Percentiles rank a stretch among this genome's conserved stretches.
These are phyloP conservation scores for Samia ricini DNA, from an alignment of 1,140 invertebrate species.

Conservation along the genomic window DNA sequence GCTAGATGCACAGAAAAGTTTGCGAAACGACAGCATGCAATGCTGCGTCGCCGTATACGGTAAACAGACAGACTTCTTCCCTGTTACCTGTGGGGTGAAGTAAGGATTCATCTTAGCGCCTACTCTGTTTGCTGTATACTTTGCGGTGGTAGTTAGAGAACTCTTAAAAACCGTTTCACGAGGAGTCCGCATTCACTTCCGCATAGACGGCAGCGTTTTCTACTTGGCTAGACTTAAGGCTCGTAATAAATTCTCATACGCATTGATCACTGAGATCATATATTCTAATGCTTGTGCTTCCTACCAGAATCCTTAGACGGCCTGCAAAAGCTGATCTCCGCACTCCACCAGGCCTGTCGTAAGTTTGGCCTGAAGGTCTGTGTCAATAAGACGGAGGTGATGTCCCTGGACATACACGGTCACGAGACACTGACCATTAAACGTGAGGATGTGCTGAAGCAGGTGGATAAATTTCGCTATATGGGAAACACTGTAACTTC, in stretches of 20 bases:
- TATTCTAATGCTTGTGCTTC: too few species aligned
- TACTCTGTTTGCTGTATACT: conserved; percentile 27
- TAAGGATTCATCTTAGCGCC: conserved; percentile 25
- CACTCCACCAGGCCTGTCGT: too few species aligned
- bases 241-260: conserved; percentile 20
- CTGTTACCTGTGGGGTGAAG: conserved; percentile 20
- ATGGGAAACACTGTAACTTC: too few species aligned
- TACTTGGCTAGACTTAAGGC: conserved; percentile 23
- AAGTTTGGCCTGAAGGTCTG: too few species aligned
- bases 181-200: conserved; percentile 17
- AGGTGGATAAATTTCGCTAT: too few species aligned
- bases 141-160: conserved; percentile 24
- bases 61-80: conserved; percentile 24
- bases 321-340: too few species aligned
- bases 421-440: too few species aligned
- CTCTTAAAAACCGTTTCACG: conserved; percentile 12
- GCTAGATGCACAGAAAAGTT: neutral
- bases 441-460: too few species aligned
- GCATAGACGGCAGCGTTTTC: conserved; percentile 20
- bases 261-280: conserved; percentile 23
- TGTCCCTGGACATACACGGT: too few species aligned
- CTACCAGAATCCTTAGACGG: too few species aligned
- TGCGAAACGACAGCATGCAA: conserved; percentile 3
- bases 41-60: conserved; percentile 8
- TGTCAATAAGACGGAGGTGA: too few species aligned